Evolutionary conservation across 2,888 invertebrate species (phyloP).

Genomic region (Drosophila nigritarsus): DNA sequence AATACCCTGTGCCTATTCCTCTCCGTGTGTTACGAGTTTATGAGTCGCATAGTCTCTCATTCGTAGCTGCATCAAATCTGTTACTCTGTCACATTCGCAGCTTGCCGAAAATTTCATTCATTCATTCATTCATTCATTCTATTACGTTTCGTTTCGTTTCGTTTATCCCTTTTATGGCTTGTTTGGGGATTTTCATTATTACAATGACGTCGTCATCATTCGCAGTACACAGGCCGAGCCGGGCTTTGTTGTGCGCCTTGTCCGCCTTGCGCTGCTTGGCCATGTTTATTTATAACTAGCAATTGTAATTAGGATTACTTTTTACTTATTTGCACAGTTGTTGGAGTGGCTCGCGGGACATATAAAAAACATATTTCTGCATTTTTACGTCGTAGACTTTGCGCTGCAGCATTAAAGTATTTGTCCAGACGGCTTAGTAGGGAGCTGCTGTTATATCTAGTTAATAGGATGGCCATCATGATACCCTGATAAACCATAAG

Average conservation of each 20-base stretch:
- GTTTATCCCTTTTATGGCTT: slow-evolving; percentile 80
- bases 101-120: slow-evolving; percentile 64
- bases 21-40: neutral
- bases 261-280: slow-evolving; percentile 40
- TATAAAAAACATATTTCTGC: slow-evolving; percentile 74
- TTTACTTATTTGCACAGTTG: slow-evolving; percentile 79
- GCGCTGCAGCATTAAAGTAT: slow-evolving; percentile 69
- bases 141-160: slow-evolving; percentile 61
- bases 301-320: slow-evolving; percentile 81
- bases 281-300: slow-evolving; percentile 80
- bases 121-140: slow-evolving; percentile 39
- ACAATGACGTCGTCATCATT: slow-evolving; percentile 64
- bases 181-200: slow-evolving; percentile 78
- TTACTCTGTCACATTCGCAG: slow-evolving; percentile 65
- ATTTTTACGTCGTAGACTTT: slow-evolving; percentile 62
- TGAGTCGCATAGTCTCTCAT: slow-evolving; percentile 10
- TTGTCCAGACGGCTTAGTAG: slow-evolving; percentile 71
- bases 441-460: slow-evolving; percentile 34
- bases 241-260: slow-evolving; percentile 20
- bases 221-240: slow-evolving; percentile 11
- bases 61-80: slow-evolving; percentile 56
- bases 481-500: slow-evolving; percentile 26
- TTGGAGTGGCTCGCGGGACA: slow-evolving; percentile 51
- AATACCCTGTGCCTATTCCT: slow-evolving; percentile 3
- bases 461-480: slow-evolving; percentile 45